Conservation (phyloP, 2,113 vertebrate species). For the Paracanthobrama guichenoti region DNA sequence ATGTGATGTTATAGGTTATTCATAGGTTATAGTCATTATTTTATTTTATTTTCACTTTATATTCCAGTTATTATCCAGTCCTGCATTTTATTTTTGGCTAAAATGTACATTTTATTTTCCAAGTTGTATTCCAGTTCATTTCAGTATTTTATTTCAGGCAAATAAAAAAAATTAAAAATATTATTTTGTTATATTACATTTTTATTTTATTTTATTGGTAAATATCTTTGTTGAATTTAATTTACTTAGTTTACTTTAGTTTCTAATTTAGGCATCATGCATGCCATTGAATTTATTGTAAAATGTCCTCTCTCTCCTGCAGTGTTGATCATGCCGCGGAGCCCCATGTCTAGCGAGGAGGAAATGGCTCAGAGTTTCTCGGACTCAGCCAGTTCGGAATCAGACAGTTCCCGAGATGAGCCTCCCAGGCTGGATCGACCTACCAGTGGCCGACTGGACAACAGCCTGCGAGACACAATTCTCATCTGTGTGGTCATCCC, state of each 20-base stretch:
- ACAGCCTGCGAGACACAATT: conserved; percentile 69
- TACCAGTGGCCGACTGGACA: conserved; percentile 68
- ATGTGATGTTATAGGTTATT: neutral
- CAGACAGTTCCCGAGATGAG: conserved; percentile 84
- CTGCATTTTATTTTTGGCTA: neutral
- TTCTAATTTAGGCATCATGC: neutral
- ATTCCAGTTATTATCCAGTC: neutral
- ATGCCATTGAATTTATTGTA: neutral
- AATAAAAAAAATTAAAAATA: no score
- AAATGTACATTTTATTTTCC: neutral
- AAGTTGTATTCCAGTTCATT: neutral
- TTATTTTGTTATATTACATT: no score
- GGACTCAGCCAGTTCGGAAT: conserved; percentile 80
- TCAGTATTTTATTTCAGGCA: no score
- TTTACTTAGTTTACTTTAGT: neutral
- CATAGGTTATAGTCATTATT: no score
- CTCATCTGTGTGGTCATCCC: conserved; percentile 83
- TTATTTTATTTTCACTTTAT: neutral
- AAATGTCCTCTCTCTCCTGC: neutral
- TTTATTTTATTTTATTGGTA: no score
- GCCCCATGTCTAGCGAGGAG: conserved; percentile 88
- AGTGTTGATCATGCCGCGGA: conserved; percentile 79
- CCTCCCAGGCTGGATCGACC: conserved; percentile 70
- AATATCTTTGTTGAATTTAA: neutral
- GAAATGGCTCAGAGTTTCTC: conserved; percentile 89